Evolutionary conservation across 2,113 vertebrate genomes (phyloP).

Genomic region (Pycnonotus jocosus): DNA sequence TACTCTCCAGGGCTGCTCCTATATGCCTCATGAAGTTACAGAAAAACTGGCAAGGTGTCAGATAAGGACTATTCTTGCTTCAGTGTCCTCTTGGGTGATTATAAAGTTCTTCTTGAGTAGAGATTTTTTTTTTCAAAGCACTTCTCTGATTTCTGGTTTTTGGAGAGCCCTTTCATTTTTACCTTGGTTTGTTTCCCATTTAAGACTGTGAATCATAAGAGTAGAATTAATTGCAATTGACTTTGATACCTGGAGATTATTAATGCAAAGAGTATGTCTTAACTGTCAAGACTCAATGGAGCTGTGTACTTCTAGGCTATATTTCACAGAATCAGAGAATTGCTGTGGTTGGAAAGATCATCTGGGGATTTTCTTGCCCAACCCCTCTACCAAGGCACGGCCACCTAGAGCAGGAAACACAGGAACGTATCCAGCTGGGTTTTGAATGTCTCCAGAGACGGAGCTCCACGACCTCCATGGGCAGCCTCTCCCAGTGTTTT

Average conservation of each 20-base stretch:
- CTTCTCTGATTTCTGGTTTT: neutral
- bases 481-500: neutral
- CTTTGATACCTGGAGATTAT: neutral
- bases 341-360: neutral
- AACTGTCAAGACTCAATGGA: neutral
- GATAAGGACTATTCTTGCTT: neutral
- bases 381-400: neutral
- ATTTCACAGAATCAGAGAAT: neutral
- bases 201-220: neutral
- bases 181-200: neutral
- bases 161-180: neutral
- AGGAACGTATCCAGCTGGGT: rapidly evolving
- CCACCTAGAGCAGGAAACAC: neutral
- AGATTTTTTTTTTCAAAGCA: neutral
- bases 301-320: neutral
- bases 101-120: neutral
- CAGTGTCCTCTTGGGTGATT: neutral
- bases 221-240: neutral
- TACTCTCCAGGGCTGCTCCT: neutral
- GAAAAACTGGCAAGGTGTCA: neutral
- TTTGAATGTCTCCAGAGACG: neutral
- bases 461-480: rapidly evolving
- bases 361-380: neutral
- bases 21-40: neutral
- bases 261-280: neutral